phyloP scores from a whole-genome alignment of 2,113 vertebrate genomes.

The Sapayoa aenigma region DNA sequence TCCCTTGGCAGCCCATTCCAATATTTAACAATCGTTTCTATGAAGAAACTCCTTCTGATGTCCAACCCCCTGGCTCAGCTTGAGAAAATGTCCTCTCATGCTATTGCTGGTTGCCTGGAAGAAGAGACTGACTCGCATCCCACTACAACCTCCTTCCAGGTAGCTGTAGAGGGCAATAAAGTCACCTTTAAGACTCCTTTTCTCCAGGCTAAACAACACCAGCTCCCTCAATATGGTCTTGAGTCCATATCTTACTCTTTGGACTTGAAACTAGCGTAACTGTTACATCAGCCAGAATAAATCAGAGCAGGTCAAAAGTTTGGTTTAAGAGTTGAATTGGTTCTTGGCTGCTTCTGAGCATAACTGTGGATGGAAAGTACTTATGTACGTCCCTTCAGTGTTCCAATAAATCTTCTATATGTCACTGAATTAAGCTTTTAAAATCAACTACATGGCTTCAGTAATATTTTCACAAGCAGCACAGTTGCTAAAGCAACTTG shows the following conservation, averaged over 20 bases:
- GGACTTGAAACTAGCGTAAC: neutral
- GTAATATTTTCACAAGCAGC: neutral
- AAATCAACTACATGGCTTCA: neutral
- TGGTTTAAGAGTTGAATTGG: neutral
- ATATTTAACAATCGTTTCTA: neutral
- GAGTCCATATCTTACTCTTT: neutral
- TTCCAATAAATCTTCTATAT: neutral
- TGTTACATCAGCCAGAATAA: neutral
- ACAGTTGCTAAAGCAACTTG: neutral
- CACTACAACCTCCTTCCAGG: neutral
- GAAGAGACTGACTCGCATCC: neutral
- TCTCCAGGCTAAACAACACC: neutral
- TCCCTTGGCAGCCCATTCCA: neutral
- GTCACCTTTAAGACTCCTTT: neutral
- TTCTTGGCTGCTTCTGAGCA: neutral
- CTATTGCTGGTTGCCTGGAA: accelerated
- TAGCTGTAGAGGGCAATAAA: neutral
- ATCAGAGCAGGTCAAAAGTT: neutral
- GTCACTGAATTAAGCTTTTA: neutral
- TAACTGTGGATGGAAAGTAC: neutral
- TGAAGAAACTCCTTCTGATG: neutral
- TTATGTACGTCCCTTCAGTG: neutral
- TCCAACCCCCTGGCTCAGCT: neutral
- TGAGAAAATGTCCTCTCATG: neutral
- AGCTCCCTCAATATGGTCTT: neutral